Conservation (phyloP, 2,888 invertebrate genomes). For the Allophyes oxyacanthae region DNA sequence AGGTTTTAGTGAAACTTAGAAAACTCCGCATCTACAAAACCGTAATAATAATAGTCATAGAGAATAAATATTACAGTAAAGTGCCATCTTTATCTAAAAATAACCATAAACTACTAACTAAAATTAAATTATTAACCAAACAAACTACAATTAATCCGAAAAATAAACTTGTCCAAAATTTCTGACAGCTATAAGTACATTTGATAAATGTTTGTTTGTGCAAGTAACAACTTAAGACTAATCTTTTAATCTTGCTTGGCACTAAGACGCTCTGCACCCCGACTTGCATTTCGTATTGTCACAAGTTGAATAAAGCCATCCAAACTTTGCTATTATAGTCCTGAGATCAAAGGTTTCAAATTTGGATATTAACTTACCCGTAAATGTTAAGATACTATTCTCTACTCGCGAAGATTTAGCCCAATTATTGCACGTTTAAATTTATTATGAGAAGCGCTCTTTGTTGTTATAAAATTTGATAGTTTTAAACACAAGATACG, state of each 20-base stretch:
- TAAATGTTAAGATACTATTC: constrained; percentile 31
- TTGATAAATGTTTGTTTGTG: constrained; percentile 53
- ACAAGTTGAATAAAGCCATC: constrained; percentile 45
- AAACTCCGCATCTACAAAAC: too few relatives aligned
- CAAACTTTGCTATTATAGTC: constrained; percentile 52
- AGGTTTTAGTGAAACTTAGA: too few relatives aligned
- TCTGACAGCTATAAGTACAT: constrained; percentile 24
- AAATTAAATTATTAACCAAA: not conserved
- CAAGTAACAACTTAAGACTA: constrained; percentile 47
- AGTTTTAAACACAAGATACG: too few relatives aligned
- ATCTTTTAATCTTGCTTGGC: constrained; percentile 50
- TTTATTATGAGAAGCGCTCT: constrained; percentile 2
- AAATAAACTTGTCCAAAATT: constrained; percentile 9
- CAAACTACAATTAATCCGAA: constrained; percentile 13
- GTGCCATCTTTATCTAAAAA: too few relatives aligned
- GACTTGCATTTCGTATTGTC: constrained; percentile 55
- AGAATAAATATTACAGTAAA: too few relatives aligned
- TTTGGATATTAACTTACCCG: constrained; percentile 41
- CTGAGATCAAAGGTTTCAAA: constrained; percentile 49
- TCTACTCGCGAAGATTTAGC: constrained; percentile 9
- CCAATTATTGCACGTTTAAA: constrained; percentile 9
- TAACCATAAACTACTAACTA: not conserved
- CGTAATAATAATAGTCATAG: too few relatives aligned
- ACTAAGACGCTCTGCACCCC: constrained; percentile 39
- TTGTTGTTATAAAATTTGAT: not conserved